phyloP scores from a whole-genome alignment of 2,113 vertebrate genomes.

The Alligator mississippiensis region DNA sequence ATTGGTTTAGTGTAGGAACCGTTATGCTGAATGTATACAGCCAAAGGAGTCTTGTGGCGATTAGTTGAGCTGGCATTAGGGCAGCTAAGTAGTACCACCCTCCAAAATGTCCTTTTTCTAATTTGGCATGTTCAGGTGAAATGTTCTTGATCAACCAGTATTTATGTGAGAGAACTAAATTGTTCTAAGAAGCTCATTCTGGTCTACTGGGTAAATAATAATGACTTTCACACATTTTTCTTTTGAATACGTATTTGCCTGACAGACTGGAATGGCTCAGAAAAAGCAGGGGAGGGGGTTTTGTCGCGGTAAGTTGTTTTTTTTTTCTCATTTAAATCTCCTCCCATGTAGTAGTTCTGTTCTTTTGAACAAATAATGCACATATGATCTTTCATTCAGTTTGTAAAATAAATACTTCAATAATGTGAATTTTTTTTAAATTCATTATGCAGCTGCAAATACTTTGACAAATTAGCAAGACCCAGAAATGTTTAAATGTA shows the following conservation, averaged over 20 bases:
- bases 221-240: neutral
- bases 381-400: constrained; percentile 53
- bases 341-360: constrained; percentile 19
- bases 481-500: neutral
- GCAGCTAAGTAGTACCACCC: neutral
- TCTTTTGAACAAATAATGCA: constrained; percentile 36
- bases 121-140: neutral
- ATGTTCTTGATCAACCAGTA: neutral
- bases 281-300: neutral
- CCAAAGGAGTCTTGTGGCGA: neutral
- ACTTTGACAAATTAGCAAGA: neutral
- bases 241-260: constrained; percentile 25
- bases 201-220: constrained; percentile 22
- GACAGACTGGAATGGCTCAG: constrained; percentile 50
- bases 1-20: neutral
- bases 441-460: neutral
- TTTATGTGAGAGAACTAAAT: constrained; percentile 51
- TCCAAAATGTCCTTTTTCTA: constrained; percentile 11
- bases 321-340: neutral
- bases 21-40: neutral
- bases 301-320: too few species aligned
- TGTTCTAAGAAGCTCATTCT: constrained; percentile 31
- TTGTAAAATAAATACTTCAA: neutral
- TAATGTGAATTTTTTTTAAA: neutral
- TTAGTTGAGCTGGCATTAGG: neutral